Conservation (phyloP, 2,797 vertebrate genomes). For the Rallus crepitans region DNA sequence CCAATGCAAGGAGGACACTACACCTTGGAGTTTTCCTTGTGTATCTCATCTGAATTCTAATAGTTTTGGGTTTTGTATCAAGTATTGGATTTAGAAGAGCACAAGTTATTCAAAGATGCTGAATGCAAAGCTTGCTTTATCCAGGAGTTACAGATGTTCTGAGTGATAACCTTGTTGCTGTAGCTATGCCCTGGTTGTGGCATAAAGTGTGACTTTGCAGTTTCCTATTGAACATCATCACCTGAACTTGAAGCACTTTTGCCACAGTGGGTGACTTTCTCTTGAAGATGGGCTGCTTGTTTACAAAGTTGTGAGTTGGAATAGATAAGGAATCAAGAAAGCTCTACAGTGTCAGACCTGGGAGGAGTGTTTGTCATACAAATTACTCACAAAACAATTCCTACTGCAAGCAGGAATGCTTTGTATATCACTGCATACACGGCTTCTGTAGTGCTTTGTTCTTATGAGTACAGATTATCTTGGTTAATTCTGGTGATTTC, state of each 20-base stretch:
- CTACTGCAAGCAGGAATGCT: neutral
- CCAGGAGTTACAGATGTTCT: neutral
- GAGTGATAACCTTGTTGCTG: neutral
- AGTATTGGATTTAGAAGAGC: neutral
- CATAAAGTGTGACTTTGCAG: neutral
- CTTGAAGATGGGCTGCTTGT: neutral
- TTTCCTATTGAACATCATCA: neutral
- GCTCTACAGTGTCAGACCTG: neutral
- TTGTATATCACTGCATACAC: neutral
- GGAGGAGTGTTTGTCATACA: neutral
- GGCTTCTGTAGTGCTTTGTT: neutral
- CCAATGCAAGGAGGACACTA: rapidly evolving
- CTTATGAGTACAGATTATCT: neutral
- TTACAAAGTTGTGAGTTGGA: neutral
- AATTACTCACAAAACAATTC: neutral
- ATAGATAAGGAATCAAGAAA: neutral
- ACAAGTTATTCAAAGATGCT: neutral
- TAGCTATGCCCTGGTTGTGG: neutral
- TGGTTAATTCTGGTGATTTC: neutral
- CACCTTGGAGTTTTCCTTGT: neutral
- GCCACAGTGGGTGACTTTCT: rapidly evolving
- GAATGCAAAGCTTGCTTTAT: neutral
- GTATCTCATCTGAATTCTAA: neutral
- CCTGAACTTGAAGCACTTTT: neutral
- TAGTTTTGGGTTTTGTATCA: neutral